Percentiles rank a stretch among this genome's conserved stretches.
Conservation (phyloP, 1,140 invertebrate species). For the Sycophaga agraensis region DNA sequence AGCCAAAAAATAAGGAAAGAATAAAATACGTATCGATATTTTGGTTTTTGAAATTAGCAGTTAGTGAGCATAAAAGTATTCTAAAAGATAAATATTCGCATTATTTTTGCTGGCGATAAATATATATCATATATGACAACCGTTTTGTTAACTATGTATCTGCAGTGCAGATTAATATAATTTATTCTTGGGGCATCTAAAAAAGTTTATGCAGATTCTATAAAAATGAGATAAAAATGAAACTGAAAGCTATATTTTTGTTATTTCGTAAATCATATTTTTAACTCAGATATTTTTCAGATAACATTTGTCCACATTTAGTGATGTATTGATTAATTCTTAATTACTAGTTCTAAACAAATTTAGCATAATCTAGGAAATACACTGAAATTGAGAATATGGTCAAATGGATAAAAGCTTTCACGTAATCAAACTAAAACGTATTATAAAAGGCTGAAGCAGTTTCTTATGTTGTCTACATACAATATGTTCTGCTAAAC, state of each 20-base stretch:
- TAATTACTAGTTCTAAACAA: too few species aligned
- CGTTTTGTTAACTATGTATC: constrained; percentile 9
- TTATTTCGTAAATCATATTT: constrained; percentile 18
- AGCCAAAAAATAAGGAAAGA: not conserved
- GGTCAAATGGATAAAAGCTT: constrained; percentile 15
- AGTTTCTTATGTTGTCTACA: not conserved
- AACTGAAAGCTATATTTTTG: not conserved
- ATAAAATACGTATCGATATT: not conserved
- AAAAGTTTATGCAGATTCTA: not conserved
- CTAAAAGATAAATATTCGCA: too few species aligned
- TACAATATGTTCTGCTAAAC: constrained; percentile 30
- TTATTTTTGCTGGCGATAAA: too few species aligned
- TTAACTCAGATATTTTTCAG: constrained; percentile 13
- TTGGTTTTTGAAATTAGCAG: constrained; percentile 28
- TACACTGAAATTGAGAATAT: constrained; percentile 19
- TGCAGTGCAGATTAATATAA: constrained; percentile 16
- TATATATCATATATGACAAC: constrained; percentile 1
- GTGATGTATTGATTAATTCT: not conserved
- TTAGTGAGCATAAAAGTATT: too few species aligned
- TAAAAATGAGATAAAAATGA: not conserved
- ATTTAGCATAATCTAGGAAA: not conserved
- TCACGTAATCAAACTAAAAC: constrained; percentile 33
- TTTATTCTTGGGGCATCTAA: constrained; percentile 7
- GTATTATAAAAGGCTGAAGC: constrained; percentile 35
- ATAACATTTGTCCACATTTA: not conserved